These are phyloP conservation scores for Rhinolophus sinicus DNA, from an alignment of 2,113 vertebrate genomes.

Conservation along the genomic window DNA sequence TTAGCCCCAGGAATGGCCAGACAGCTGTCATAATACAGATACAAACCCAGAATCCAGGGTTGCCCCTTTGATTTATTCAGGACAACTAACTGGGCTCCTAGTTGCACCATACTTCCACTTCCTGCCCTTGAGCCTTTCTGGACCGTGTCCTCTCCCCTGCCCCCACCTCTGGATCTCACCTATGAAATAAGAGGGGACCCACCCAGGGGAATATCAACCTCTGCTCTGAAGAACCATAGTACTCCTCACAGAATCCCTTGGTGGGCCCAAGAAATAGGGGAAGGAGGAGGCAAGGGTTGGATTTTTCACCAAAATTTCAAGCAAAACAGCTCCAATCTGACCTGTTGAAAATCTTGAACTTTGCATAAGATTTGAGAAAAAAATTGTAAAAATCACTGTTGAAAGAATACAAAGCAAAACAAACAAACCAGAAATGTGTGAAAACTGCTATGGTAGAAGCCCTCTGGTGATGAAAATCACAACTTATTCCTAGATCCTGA, in stretches of 20 bases:
- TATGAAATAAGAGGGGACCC: background rate
- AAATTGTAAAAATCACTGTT: background rate
- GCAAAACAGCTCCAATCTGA: background rate
- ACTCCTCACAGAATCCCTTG: background rate
- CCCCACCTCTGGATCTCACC: background rate
- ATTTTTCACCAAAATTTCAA: background rate
- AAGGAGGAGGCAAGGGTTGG: background rate
- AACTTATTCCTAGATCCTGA: background rate
- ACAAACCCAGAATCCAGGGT: background rate
- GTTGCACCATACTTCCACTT: background rate
- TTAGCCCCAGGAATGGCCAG: background rate
- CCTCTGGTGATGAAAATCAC: background rate
- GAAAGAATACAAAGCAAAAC: conserved; percentile 3
- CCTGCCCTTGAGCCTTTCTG: background rate
- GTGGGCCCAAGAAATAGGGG: background rate
- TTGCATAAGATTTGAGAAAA: background rate
- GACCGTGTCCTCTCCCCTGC: background rate
- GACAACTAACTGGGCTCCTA: background rate
- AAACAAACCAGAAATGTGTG: background rate
- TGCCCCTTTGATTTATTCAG: background rate
- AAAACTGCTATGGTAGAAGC: background rate
- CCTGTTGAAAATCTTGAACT: background rate
- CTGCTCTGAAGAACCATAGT: background rate
- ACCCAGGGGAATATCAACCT: background rate
- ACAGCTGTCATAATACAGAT: background rate